phyloP scores from a whole-genome alignment of 2,888 invertebrate species.

The Cryptocheilus praepositus region DNA sequence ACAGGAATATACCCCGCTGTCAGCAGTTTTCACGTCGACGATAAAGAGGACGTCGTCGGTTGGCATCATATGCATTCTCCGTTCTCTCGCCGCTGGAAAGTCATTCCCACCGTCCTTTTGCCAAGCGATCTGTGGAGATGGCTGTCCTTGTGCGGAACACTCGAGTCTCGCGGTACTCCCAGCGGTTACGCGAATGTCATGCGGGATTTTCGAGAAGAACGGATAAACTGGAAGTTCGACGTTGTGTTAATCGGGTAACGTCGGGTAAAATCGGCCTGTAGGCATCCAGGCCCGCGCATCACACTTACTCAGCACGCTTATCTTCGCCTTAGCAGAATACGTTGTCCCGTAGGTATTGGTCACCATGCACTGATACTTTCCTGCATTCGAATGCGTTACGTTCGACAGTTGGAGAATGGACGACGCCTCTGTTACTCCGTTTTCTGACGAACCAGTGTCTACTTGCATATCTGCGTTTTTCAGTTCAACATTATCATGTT shows the following conservation, averaged over 20 bases:
- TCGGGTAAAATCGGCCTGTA: neutral
- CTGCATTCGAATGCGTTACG: slow-evolving; percentile 88
- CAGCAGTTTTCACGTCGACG: slow-evolving; percentile 90
- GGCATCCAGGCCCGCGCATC: neutral
- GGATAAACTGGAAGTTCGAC: slow-evolving; percentile 83
- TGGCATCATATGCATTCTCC: slow-evolving; percentile 94
- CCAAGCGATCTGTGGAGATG: slow-evolving; percentile 91
- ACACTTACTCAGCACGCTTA: slow-evolving; percentile 87
- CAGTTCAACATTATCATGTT: slow-evolving; percentile 86
- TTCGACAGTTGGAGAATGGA: slow-evolving; percentile 85
- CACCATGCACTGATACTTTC: slow-evolving; percentile 94
- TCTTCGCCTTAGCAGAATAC: slow-evolving; percentile 90
- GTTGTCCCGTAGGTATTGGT: slow-evolving; percentile 92
- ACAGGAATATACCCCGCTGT: slow-evolving; percentile 95
- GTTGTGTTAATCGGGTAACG: neutral
- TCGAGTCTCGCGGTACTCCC: slow-evolving; percentile 91
- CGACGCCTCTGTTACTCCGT: slow-evolving; percentile 81
- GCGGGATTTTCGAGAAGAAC: slow-evolving; percentile 88
- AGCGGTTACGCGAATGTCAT: slow-evolving; percentile 88
- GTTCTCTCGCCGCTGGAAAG: slow-evolving; percentile 95
- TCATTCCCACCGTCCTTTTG: slow-evolving; percentile 95
- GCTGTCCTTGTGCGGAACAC: slow-evolving; percentile 93
- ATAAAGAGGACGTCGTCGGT: slow-evolving; percentile 95
- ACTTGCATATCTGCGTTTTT: slow-evolving; percentile 70
- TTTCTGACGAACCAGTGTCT: slow-evolving; percentile 75